Evolutionary conservation across 2,888 invertebrate species (phyloP), one percentile per base, ranked within the genome.

Genomic region (Folsomia candida): DNA sequence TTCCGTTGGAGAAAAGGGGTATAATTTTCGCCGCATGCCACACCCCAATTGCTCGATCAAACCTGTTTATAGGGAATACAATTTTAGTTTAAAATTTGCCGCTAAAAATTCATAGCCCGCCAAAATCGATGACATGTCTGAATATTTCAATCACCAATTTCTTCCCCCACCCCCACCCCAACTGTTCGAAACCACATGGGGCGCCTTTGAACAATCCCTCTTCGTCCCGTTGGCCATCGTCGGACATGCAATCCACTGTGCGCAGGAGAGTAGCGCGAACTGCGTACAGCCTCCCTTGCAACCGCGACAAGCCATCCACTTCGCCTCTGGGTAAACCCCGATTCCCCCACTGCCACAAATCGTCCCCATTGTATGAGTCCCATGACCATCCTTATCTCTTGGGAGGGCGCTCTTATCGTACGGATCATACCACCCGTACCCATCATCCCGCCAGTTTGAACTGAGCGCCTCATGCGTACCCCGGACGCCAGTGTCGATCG

Each of bases 191-290:
- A 67, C 51, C 6, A 72, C 4, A 28, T 72, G 60, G 2, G 72
- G 72, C 26, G 68, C 66, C 27, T 72, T 72, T 1, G 66, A 61
- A 28, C 72, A 72, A 24, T 72, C 72, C n/a, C n/a, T n/a, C n/a
- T n/a, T 60, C 60, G n/a, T 60, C 60, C 22, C 22, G 22, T 11
- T 60, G 26, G 22, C 60, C 60, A 25, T 60, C 26, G 60, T 27
- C 22, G 9, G 60, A 24, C 9, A 26, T 60, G 25, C 60, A 60
- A 9, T n/a, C 25, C n/a, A n/a, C n/a, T n/a, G n/a, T n/a, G n/a
- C n/a, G n/a, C n/a, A n/a, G n/a, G n/a, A n/a, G n/a, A n/a, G n/a
- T n/a, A n/a, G n/a, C n/a, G n/a, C n/a, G n/a, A n/a, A n/a, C n/a
- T n/a, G n/a, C n/a, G n/a, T n/a, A n/a, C n/a, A n/a, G n/a, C n/a